phyloP scores from a whole-genome alignment of 2,797 vertebrate genomes.

The Anabas testudineus region DNA sequence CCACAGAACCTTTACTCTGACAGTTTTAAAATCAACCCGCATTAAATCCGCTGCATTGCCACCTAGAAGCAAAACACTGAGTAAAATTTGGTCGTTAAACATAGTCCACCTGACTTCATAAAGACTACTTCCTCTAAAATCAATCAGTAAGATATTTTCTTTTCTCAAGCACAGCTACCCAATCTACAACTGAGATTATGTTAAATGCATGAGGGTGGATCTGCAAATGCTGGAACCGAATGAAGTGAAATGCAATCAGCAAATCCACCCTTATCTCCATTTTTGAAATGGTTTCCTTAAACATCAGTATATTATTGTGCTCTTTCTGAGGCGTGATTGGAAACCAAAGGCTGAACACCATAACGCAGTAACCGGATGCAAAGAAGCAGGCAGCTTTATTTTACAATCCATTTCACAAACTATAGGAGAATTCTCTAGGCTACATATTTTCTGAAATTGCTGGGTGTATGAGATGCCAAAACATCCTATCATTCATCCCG shows the following conservation, averaged over 20 bases:
- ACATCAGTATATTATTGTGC: conserved; percentile 21
- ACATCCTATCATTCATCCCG: conserved; percentile 40
- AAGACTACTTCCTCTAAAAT: conserved; percentile 21
- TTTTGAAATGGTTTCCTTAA: conserved; percentile 37
- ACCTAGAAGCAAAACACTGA: conserved; percentile 9
- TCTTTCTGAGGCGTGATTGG: conserved; percentile 20
- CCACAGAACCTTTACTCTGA: conserved; percentile 5
- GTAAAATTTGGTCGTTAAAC: conserved; percentile 26
- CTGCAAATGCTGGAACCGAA: conserved; percentile 35
- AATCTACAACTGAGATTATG: conserved; percentile 26
- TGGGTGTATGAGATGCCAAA: conserved; percentile 23
- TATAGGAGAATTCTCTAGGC: conserved; percentile 25
- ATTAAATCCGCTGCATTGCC: conserved; percentile 37
- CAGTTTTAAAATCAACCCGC: conserved; percentile 18
- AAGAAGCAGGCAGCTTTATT: conserved; percentile 22
- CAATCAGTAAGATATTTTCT: conserved; percentile 11
- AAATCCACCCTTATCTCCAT: conserved; percentile 32
- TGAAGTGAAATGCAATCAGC: conserved; percentile 38
- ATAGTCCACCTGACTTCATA: conserved; percentile 32
- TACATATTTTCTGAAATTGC: conserved; percentile 21
- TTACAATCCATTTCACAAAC: conserved; percentile 45
- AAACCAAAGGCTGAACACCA: not conserved
- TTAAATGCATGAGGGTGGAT: conserved; percentile 32
- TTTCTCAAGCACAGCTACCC: conserved; percentile 7
- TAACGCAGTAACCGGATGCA: conserved; percentile 12